Percentiles rank a stretch among this genome's conserved stretches.
Evolutionary conservation across 1,140 invertebrate genomes (phyloP).

Genomic region (Leptonema lineaticorne): DNA sequence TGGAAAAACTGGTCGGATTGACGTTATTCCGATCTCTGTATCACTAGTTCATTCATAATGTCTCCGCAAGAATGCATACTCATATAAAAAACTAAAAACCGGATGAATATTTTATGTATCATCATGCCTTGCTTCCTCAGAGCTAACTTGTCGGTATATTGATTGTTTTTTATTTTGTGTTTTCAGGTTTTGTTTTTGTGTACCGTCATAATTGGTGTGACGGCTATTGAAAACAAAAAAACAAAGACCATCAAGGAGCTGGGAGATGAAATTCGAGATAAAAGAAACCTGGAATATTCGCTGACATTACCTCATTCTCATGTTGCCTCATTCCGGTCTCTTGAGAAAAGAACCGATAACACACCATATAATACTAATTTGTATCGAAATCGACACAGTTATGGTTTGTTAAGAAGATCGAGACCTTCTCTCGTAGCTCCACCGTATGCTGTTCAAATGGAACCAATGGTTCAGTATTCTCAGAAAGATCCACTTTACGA

Average conservation of each 20-base stretch:
- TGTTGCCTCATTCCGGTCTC: constrained; percentile 52
- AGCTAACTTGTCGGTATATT: neutral
- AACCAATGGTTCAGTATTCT: constrained; percentile 75
- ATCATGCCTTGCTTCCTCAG: neutral
- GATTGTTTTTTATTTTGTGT: constrained; percentile 41
- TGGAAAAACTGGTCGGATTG: constrained; percentile 23
- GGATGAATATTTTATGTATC: neutral
- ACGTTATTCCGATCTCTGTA: neutral
- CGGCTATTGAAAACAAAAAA: constrained; percentile 52
- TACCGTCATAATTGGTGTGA: constrained; percentile 52
- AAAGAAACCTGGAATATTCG: constrained; percentile 59
- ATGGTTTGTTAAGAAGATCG: constrained; percentile 51
- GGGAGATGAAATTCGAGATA: constrained; percentile 55
- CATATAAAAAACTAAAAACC: constrained; percentile 1
- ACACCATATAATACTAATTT: constrained; percentile 37
- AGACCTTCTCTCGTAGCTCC: constrained; percentile 57
- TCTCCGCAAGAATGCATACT: constrained; percentile 19
- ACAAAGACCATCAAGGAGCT: constrained; percentile 50
- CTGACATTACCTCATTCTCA: constrained; percentile 56
- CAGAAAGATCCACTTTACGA: constrained; percentile 75
- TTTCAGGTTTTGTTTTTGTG: constrained; percentile 56
- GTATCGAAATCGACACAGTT: constrained; percentile 43
- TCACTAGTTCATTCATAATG: constrained; percentile 7
- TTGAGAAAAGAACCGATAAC: constrained; percentile 47
- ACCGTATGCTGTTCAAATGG: constrained; percentile 77